Evolutionary conservation across 2,113 vertebrate genomes (phyloP).

Genomic region (Columba janthina): DNA sequence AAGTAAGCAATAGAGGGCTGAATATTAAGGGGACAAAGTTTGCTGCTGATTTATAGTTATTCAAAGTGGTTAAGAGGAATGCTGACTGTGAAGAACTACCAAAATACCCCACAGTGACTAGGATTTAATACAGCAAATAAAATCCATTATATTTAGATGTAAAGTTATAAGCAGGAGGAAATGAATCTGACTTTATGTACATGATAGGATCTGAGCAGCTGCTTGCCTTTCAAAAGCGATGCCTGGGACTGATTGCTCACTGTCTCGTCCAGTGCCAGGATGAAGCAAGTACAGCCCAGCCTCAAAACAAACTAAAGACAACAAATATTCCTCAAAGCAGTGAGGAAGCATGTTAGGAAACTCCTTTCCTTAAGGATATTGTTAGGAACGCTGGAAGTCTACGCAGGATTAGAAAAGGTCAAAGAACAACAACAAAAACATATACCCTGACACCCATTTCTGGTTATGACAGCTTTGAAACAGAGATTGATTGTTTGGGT

Average conservation of each 20-base stretch:
- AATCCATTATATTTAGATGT: not conserved
- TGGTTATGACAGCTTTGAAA: not conserved
- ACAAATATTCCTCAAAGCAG: not conserved
- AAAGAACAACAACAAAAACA: not conserved
- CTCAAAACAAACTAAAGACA: not conserved
- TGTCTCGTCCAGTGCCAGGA: not conserved
- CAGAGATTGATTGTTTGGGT: not conserved
- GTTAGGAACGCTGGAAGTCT: not conserved
- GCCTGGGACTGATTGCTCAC: not conserved
- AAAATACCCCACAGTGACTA: not conserved
- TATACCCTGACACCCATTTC: not conserved
- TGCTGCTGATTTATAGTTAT: not conserved
- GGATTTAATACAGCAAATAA: not conserved
- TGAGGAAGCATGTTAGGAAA: not conserved
- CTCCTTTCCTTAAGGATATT: not conserved
- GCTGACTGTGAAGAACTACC: not conserved
- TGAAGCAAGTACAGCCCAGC: not conserved
- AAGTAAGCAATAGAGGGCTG: not conserved
- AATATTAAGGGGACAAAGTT: not conserved
- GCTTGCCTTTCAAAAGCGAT: not conserved
- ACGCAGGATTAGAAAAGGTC: not conserved
- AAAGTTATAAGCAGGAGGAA: not conserved
- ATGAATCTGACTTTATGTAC: not conserved
- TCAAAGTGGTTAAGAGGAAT: not conserved
- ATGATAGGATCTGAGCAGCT: not conserved